These are phyloP conservation scores for Odocoileus virginianus DNA, from an alignment of 2,113 vertebrate species.

Conservation along the genomic window DNA sequence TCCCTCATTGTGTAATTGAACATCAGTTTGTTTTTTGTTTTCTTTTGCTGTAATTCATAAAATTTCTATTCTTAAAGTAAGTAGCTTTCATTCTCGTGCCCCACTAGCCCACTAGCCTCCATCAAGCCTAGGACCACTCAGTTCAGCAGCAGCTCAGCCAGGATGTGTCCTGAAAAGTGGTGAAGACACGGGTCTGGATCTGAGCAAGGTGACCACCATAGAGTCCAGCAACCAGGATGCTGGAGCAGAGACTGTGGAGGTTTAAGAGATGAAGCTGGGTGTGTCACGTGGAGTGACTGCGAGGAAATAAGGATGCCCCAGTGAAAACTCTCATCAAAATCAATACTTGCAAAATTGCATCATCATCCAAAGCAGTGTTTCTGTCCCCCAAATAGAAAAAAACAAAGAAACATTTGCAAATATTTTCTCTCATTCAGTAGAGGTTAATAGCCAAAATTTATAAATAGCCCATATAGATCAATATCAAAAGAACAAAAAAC, in stretches of 20 bases:
- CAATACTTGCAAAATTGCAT: not conserved
- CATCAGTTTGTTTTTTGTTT: not conserved
- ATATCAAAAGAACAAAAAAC: not conserved
- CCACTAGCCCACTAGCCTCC: not conserved
- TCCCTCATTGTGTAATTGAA: not conserved
- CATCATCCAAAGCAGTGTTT: not conserved
- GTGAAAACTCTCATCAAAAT: not conserved
- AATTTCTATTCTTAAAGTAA: not conserved
- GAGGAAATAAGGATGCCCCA: not conserved
- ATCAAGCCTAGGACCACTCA: fast-evolving
- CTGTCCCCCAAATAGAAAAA: not conserved
- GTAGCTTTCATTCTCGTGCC: fast-evolving
- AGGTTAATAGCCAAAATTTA: not conserved
- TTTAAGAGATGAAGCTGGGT: not conserved
- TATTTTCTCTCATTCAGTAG: not conserved
- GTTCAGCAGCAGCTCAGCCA: not conserved
- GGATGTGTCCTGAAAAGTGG: not conserved
- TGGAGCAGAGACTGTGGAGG: not conserved
- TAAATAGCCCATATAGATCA: not conserved
- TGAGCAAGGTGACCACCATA: not conserved
- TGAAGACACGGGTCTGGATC: not conserved
- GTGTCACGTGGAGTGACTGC: not conserved
- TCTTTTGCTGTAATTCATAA: not conserved
- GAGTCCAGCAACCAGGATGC: not conserved
- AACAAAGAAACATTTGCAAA: not conserved